These are phyloP conservation scores for Epizoanthus ramosus DNA, from an alignment of 92 coral and sea anemone genomes.

Conservation along the genomic window DNA sequence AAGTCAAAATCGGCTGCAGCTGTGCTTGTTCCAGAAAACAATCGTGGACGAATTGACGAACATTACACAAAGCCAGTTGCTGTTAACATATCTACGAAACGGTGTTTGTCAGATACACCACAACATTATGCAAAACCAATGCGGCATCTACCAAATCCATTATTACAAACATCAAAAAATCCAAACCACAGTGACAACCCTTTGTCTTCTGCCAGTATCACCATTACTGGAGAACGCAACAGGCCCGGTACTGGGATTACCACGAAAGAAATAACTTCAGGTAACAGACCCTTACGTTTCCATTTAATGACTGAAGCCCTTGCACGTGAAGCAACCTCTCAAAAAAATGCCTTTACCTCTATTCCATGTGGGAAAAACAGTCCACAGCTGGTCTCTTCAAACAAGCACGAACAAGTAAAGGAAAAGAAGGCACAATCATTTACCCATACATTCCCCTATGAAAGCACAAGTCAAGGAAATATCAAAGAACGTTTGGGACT, in stretches of 20 bases:
- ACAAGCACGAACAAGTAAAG: constrained; percentile 7
- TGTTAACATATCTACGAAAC: background rate
- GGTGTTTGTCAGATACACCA: background rate
- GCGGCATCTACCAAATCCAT: background rate
- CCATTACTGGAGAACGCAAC: background rate
- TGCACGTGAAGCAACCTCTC: constrained; percentile 18
- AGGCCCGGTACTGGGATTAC: background rate
- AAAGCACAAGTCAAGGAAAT: too few relatives aligned
- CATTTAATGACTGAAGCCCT: constrained; percentile 24
- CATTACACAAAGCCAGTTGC: background rate
- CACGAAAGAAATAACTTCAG: constrained; percentile 1
- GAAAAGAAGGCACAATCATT: background rate
- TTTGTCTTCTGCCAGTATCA: background rate
- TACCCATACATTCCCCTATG: too few relatives aligned
- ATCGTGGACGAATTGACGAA: background rate
- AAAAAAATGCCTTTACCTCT: background rate
- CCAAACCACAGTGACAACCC: background rate
- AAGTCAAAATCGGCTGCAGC: background rate
- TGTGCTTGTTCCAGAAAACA: background rate
- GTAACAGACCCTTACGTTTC: constrained; percentile 29
- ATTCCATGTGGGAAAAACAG: background rate
- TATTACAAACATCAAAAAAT: background rate
- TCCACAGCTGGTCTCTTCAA: background rate
- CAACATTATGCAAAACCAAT: background rate
- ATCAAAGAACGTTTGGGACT: too few relatives aligned